A percentile compares a stretch with the other conserved stretches of the same genome.
phyloP scores from a whole-genome alignment of 1,140 invertebrate genomes.

The Acromyrmex heyeri region DNA sequence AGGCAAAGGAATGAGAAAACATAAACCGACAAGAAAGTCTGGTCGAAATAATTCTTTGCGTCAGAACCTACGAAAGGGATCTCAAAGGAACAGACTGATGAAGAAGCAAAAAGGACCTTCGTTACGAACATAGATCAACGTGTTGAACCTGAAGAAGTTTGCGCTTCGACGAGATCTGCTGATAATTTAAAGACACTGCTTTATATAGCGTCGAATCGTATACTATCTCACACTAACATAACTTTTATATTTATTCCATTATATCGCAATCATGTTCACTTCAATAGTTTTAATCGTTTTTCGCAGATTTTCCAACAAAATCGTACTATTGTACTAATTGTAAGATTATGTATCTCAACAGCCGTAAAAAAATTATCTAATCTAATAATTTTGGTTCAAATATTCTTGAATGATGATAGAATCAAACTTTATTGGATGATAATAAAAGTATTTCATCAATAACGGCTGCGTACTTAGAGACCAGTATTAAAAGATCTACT shows the following conservation, averaged over 20 bases:
- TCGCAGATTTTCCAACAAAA: constrained; percentile 55
- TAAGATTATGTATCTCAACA: constrained; percentile 37
- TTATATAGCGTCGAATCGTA: constrained; percentile 21
- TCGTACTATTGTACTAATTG: constrained; percentile 21
- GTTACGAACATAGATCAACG: not conserved
- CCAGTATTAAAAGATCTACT: constrained; percentile 86
- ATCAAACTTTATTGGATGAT: constrained; percentile 6
- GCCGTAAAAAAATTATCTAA: constrained; percentile 25
- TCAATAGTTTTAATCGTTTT: constrained; percentile 51
- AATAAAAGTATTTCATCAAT: constrained; percentile 28
- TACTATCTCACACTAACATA: constrained; percentile 39
- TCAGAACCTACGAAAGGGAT: constrained; percentile 64
- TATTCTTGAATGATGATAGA: constrained; percentile 6
- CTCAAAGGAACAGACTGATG: constrained; percentile 66
- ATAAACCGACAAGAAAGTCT: constrained; percentile 57
- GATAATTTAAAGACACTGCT: constrained; percentile 32
- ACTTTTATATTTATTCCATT: constrained; percentile 75
- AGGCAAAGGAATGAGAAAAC: constrained; percentile 65
- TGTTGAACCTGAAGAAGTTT: not conserved
- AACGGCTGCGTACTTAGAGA: constrained; percentile 77
- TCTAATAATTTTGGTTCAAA: not conserved
- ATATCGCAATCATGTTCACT: constrained; percentile 60
- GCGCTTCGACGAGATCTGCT: constrained; percentile 27
- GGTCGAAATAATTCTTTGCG: constrained; percentile 68
- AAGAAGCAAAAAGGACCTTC: constrained; percentile 60